Evolutionary conservation across 2,113 vertebrate species (phyloP).

Genomic region (Chionomys nivalis): DNA sequence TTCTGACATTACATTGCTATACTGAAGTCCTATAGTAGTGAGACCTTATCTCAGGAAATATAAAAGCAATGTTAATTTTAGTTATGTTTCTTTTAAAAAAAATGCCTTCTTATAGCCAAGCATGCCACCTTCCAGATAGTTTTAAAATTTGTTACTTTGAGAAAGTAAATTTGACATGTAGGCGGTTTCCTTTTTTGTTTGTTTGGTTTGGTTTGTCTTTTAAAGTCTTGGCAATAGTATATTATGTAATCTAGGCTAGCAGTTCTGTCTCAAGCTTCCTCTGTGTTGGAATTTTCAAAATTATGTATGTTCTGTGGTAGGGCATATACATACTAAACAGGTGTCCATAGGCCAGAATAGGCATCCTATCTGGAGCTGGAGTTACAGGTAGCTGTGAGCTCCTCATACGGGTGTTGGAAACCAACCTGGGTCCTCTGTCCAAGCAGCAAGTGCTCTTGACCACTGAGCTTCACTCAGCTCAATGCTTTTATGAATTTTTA

Average conservation of each 20-base stretch:
- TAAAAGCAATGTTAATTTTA: neutral
- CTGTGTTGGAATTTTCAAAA: neutral
- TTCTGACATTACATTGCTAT: neutral
- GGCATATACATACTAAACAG: too few relatives aligned
- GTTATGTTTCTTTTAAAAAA: neutral
- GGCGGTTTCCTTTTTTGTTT: neutral
- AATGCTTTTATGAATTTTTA: neutral
- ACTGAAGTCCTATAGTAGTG: neutral
- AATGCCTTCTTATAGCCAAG: neutral
- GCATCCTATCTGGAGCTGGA: neutral
- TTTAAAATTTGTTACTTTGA: conserved; percentile 10
- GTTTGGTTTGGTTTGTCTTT: neutral
- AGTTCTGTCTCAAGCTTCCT: neutral
- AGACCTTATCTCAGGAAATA: neutral
- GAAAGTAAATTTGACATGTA: neutral
- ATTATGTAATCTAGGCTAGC: neutral
- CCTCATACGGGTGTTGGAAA: too few relatives aligned
- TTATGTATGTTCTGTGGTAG: neutral
- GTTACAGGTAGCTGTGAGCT: neutral
- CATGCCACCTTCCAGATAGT: neutral
- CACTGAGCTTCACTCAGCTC: neutral
- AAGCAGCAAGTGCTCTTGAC: neutral
- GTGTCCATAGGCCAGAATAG: neutral
- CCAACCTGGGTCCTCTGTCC: neutral
- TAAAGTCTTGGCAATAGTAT: neutral